Evolutionary conservation across 2,888 invertebrate genomes (phyloP).

Genomic region (Epinotia bilunana): DNA sequence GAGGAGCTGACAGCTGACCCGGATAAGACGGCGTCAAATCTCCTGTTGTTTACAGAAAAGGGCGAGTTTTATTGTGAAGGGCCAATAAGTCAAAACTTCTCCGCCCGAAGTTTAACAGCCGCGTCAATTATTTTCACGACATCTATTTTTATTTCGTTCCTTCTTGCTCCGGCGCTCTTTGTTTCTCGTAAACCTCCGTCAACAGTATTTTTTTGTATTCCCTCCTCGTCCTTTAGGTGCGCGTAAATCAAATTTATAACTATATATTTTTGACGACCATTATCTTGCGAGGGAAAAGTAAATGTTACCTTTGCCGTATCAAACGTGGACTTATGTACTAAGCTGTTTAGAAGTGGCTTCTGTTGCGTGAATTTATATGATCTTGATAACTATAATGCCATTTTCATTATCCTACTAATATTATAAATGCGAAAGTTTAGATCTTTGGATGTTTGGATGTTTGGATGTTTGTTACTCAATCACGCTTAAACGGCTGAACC

Average conservation of each 20-base stretch:
- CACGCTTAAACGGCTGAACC: too few relatives aligned
- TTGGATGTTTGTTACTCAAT: too few relatives aligned
- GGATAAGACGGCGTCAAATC: conserved; percentile 44
- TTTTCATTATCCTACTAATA: too few relatives aligned
- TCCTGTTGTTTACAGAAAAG: conserved; percentile 54
- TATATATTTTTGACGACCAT: conserved; percentile 45
- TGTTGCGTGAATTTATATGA: neutral
- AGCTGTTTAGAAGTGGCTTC: neutral
- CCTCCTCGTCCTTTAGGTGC: conserved; percentile 42
- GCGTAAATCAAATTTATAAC: conserved; percentile 45
- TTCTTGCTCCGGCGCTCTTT: conserved; percentile 48
- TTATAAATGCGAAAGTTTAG: too few relatives aligned
- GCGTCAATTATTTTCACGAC: conserved; percentile 61
- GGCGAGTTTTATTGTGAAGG: conserved; percentile 49
- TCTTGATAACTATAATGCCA: neutral
- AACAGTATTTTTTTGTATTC: conserved; percentile 48
- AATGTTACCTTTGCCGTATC: conserved; percentile 36
- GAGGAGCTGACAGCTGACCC: conserved; percentile 44
- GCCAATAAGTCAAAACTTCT: conserved; percentile 59
- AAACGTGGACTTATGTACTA: conserved; percentile 13
- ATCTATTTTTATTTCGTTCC: conserved; percentile 60
- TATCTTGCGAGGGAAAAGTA: conserved; percentile 37
- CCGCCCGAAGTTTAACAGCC: conserved; percentile 56
- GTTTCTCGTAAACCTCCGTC: conserved; percentile 54
- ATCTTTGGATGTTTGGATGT: too few relatives aligned